Evolutionary conservation across 2,888 invertebrate genomes (phyloP), one percentile per base, ranked within the genome.

Genomic region (Marasmarcha lunaedactyla): DNA sequence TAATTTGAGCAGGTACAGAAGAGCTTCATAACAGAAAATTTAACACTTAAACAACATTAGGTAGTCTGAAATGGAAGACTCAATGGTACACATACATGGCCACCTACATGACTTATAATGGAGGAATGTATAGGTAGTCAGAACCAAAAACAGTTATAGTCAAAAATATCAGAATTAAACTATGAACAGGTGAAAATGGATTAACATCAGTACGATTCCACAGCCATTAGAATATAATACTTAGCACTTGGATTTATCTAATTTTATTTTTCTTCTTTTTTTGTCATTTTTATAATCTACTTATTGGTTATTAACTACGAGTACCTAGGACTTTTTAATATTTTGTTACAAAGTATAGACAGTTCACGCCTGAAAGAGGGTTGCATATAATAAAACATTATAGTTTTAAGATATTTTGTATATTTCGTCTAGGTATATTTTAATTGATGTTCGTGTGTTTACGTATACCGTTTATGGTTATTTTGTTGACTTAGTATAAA

Each of bases 221-320:
- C 83, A 83, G 83, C 83, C 83, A 79, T 83, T 73, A 71, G 70
- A 63, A 64, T 61, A 59, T 72, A 70, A 71, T 67, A 72, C 70
- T 73, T 77, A 79, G 72, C 70, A 74, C 70, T 77, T 77, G 65
- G 61, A 71, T 60, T 63, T 51, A 45, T 58, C 65, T 71, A 74
- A 53, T 57, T 51, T 63, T 54, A 59, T 12, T 34, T 50, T 56
- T 54, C 49, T 60, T 52, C 52, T 54, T 50, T 55, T 47, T 49
- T 47, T 55, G 49, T 49, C 53, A 48, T 58, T 55, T 49, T 55
- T 52, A 57, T 56, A 54, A 60, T 46, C 47, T 52, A 49, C 40
- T 51, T 56, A 56, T 48, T 46, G 44, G 51, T 46, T 52, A 50
- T 46, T 55, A 59, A 61, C 41, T 47, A 44, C 47, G 59, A 61